Percentiles rank a stretch among this genome's conserved stretches.
Evolutionary conservation across 2,888 invertebrate species (phyloP).

Genomic region (Chirona hameri): DNA sequence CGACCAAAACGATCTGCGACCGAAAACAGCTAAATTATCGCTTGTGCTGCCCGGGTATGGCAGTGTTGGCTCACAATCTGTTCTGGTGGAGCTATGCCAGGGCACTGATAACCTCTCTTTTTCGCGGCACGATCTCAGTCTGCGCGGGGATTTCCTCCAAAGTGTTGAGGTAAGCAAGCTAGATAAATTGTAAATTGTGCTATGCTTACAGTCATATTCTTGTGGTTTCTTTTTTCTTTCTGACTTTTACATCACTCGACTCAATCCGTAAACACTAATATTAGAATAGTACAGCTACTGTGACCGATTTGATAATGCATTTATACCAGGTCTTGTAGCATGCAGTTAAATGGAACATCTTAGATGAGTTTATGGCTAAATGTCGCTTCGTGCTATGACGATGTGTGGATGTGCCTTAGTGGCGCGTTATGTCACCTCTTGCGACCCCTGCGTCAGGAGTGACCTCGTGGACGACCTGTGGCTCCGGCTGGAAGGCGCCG

Average conservation of each 20-base stretch:
- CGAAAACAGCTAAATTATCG: neutral
- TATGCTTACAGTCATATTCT: neutral
- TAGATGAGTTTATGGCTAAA: no score
- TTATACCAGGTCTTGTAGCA: no score
- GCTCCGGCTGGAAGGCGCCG: neutral
- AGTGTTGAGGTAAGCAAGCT: neutral
- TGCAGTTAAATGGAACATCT: no score
- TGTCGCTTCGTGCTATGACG: no score
- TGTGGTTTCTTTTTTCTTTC: neutral
- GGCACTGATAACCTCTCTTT: neutral
- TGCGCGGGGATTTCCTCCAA: neutral
- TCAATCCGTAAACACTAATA: no score
- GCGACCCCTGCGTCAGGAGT: neutral
- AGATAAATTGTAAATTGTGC: neutral
- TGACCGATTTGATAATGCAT: no score
- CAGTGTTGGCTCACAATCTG: neutral
- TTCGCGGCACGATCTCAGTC: neutral
- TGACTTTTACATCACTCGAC: no score
- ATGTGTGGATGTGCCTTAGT: no score
- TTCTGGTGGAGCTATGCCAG: constrained; percentile 2
- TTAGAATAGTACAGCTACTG: no score
- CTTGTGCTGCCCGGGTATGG: neutral
- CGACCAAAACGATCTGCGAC: neutral
- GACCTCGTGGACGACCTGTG: neutral
- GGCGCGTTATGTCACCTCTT: no score